Conservation (phyloP, 1,140 invertebrate species). For the Drosophila neocordata region DNA sequence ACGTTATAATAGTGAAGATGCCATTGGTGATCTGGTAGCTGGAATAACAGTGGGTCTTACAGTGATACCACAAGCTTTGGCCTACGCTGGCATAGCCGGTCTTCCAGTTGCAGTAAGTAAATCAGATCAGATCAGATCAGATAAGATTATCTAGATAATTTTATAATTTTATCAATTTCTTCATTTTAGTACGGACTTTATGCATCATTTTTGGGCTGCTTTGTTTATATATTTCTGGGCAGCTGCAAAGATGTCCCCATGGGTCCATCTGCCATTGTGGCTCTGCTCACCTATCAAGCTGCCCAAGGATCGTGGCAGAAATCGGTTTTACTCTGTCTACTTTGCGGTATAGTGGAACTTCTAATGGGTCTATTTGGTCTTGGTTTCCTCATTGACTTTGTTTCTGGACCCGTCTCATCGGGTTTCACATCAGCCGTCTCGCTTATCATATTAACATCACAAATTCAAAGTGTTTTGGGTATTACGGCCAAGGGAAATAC, state of each 20-base stretch:
- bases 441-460: slow-evolving; percentile 93
- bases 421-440: slow-evolving; percentile 97
- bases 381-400: slow-evolving; percentile 96
- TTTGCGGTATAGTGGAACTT: slow-evolving; percentile 91
- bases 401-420: slow-evolving; percentile 95
- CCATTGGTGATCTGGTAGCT: slow-evolving; percentile 91
- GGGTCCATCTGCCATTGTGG: slow-evolving; percentile 93
- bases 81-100: slow-evolving; percentile 93
- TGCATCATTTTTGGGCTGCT: slow-evolving; percentile 94
- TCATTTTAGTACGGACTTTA: slow-evolving; percentile 91
- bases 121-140: no score
- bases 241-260: slow-evolving; percentile 93
- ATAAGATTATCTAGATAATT: not conserved
- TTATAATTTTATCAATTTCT: not conserved
- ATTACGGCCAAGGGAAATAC: slow-evolving; percentile 89
- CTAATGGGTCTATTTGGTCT: slow-evolving; percentile 94
- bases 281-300: slow-evolving; percentile 91
- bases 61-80: slow-evolving; percentile 91
- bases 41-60: slow-evolving; percentile 94
- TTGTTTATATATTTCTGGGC: slow-evolving; percentile 95
- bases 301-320: slow-evolving; percentile 88
- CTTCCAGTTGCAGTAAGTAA: slow-evolving; percentile 85
- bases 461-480: slow-evolving; percentile 92
- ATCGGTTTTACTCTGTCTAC: slow-evolving; percentile 91
- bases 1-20: slow-evolving; percentile 87